Evolutionary conservation across 2,113 vertebrate genomes (phyloP), one percentile per base, ranked within the genome.

Genomic region (Melanostigma gelatinosum): DNA sequence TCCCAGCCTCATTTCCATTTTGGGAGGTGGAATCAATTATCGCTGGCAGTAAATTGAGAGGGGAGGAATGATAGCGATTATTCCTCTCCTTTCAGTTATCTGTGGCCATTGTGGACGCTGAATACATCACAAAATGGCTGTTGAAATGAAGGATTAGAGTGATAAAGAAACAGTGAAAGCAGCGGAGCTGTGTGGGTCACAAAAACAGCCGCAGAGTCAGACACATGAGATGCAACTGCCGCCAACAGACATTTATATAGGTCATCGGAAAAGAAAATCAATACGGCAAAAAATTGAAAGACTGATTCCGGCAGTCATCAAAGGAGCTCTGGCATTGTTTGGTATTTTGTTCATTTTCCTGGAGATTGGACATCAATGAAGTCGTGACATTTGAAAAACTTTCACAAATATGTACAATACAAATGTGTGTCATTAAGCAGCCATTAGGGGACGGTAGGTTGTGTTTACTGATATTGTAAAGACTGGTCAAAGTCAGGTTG

Each of bases 61-160:
- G 65, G 55, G 36, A 34, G 16, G 22, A 48, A 75, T 52, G 65
- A 77, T 77, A 63, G 78, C 77, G 32, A 79, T 86, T 72, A 72
- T 84, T 88, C 83, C 72, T 76, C 73, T 87, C 66, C 44, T 92
- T 87, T 85, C 57, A 82, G 77, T 73, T 79, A 86, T 89, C 83
- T 72, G 72, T 36, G 55, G 68, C 79, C 79, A 84, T 87, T 86
- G 82, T 83, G 57, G 34, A 71, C 11, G 32, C 65, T 76, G 87
- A 90, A 87, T 75, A 65, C 73, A 62, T 72, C 76, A 62, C 82
- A 88, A 80, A 89, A 88, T 83, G 82, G 36, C 70, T 86, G 85
- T 73, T 91, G 89, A 91, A 92, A 91, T 87, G 75, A 79, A 67
- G 83, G 88, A 91, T 92, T 89, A 90, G 66, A 58, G 67, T 60